Conservation (phyloP, 1,140 invertebrate species). For the Ganaspis sp. region DNA sequence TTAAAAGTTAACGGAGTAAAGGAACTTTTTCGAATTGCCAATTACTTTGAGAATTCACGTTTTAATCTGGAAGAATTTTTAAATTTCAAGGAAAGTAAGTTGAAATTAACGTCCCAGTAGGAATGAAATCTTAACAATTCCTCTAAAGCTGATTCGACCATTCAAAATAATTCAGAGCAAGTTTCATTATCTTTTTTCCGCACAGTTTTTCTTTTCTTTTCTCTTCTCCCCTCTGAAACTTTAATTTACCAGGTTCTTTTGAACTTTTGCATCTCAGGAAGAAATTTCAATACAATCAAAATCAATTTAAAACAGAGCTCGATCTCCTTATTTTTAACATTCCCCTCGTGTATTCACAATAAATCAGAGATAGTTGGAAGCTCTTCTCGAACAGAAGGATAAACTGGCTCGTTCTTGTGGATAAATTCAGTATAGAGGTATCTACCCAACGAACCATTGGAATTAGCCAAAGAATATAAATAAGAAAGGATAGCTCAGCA, state of each 20-base stretch:
- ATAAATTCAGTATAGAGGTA: background rate
- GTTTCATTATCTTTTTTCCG: background rate
- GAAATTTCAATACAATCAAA: background rate
- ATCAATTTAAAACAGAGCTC: slow-evolving; percentile 5
- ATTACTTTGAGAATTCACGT: slow-evolving; percentile 2
- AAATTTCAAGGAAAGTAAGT: background rate
- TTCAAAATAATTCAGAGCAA: slow-evolving; percentile 6
- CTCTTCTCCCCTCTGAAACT: background rate
- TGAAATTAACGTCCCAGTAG: background rate
- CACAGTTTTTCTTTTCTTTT: background rate
- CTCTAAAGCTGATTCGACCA: background rate
- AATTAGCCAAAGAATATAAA: slow-evolving; percentile 28
- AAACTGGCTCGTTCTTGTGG: slow-evolving; percentile 14
- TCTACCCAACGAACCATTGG: background rate
- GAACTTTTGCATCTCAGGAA: background rate
- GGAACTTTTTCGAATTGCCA: background rate
- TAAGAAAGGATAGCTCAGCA: background rate
- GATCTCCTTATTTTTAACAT: slow-evolving; percentile 16
- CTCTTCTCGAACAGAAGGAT: background rate
- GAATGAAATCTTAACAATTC: slow-evolving; percentile 4
- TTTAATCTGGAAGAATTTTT: slow-evolving; percentile 6
- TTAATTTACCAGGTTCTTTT: background rate
- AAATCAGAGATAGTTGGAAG: slow-evolving; percentile 3
- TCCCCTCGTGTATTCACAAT: background rate
- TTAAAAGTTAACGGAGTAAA: background rate